Base-by-base conservation (phyloP, 2,113 vertebrate species). In the Abramis brama region DNA sequence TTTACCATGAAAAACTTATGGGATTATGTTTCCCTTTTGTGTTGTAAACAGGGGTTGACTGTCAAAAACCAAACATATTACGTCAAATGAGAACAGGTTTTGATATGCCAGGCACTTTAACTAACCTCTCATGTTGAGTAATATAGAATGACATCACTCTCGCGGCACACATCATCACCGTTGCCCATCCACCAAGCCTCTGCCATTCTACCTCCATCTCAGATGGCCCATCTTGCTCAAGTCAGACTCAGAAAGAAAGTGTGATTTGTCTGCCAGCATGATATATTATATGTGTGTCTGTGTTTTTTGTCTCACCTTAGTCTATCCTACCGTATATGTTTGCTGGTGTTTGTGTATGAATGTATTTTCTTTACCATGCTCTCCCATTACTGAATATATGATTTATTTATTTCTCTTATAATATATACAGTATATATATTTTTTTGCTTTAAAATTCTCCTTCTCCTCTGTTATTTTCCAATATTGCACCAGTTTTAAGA, bases 221-320 rank as follows among this genome's bases (percentile, higher is more conserved):
- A 93, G 90, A 93, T 88, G 90, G 91, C 91, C 91, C 94, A 94
- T 94, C 87, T 90, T 90, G 92, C 93, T 95, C 94, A 96, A 96
- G 93, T 95, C 95, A 95, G 95, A 95, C 95, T 96, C 95, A 95
- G 95, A 96, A 96, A 96, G 94, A 95, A 89, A 90, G 93, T 93
- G 93, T 94, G 93, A 82, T 94, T 90, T 90, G 94, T 94, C 93
- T 93, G 88, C 88, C 92, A 90, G 94, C 90, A 90, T 83, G 85
- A 64, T 92, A 43, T 50, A 82, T 47, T 93, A 87, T 92, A 82
- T 87, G 30, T 89, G 81, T 87, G 73, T 85, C 6, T 90, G 84
- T 86, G 36, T 83, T 60, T 86, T 23, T 80, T 17, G 64, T 77
- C n/a, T 85, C 62, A 64, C 78, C n/a, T 13, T 52, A 47, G 21